phyloP scores from a whole-genome alignment of 1,140 invertebrate genomes.

The Cephus cinctus region DNA sequence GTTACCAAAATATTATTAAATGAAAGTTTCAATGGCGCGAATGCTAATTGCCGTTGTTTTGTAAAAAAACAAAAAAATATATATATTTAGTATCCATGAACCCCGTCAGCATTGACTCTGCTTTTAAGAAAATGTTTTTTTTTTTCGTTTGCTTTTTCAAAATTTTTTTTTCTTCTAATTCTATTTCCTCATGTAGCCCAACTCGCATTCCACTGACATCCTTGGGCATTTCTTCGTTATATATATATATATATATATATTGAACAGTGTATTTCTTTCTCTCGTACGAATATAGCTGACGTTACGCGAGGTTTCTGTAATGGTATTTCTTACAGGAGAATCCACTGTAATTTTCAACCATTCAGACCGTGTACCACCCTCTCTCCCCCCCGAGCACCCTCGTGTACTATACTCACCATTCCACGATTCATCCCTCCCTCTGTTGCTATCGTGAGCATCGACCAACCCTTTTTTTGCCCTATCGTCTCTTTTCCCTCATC shows the following conservation, averaged over 20 bases:
- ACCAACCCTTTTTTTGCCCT: neutral
- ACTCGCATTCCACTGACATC: no score
- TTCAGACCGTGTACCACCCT: constrained; percentile 22
- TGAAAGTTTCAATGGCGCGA: no score
- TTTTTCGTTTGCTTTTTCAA: neutral
- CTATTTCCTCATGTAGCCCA: neutral
- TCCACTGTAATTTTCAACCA: constrained; percentile 31
- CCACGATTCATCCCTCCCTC: neutral
- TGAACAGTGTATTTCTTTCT: no score
- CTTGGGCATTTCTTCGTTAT: no score
- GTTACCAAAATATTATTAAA: no score
- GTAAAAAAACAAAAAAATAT: no score
- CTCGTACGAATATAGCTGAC: no score
- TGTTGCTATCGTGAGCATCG: neutral
- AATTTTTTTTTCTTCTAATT: neutral
- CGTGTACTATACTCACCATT: no score
- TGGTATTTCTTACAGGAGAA: constrained; percentile 5
- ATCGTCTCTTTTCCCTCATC: neutral
- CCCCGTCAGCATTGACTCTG: neutral
- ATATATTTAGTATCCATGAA: no score
- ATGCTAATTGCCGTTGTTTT: no score
- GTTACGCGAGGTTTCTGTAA: neutral
- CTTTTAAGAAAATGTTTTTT: neutral
- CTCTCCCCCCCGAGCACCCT: neutral
- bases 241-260: no score